Evolutionary conservation across 2,113 vertebrate genomes (phyloP).

Genomic region (Penelope pileata): DNA sequence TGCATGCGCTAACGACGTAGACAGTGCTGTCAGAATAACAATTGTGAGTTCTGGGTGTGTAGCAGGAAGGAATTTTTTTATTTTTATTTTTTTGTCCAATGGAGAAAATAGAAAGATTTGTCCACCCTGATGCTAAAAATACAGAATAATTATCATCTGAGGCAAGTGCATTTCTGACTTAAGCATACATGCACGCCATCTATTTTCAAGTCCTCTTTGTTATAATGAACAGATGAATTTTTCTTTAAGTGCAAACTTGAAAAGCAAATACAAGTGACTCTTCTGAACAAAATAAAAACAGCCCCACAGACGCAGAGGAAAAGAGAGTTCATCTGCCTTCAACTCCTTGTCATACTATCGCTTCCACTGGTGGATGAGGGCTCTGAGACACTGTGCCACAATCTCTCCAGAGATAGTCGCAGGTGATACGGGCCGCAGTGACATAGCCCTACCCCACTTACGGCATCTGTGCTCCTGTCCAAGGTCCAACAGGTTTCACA

Average conservation of each 20-base stretch:
- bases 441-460: neutral
- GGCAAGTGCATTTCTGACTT: constrained; percentile 63
- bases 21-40: constrained; percentile 12
- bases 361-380: neutral
- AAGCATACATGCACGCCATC: neutral
- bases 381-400: neutral
- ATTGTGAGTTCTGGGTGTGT: constrained; percentile 49
- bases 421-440: neutral
- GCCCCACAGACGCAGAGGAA: neutral
- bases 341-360: neutral
- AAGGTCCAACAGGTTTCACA: neutral
- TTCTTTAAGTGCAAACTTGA: neutral
- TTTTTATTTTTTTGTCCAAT: neutral
- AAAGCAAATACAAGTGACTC: neutral
- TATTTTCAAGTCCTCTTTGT: constrained; percentile 24
- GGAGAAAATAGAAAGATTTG: constrained; percentile 70
- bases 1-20: neutral
- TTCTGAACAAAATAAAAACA: neutral
- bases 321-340: neutral
- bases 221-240: constrained; percentile 10
- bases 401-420: neutral
- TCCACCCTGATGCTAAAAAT: constrained; percentile 61
- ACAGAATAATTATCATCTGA: constrained; percentile 60
- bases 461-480: neutral
- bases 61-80: constrained; percentile 52